Evolutionary conservation across 2,113 vertebrate genomes (phyloP).

Genomic region (Brienomyrus longianalis): DNA sequence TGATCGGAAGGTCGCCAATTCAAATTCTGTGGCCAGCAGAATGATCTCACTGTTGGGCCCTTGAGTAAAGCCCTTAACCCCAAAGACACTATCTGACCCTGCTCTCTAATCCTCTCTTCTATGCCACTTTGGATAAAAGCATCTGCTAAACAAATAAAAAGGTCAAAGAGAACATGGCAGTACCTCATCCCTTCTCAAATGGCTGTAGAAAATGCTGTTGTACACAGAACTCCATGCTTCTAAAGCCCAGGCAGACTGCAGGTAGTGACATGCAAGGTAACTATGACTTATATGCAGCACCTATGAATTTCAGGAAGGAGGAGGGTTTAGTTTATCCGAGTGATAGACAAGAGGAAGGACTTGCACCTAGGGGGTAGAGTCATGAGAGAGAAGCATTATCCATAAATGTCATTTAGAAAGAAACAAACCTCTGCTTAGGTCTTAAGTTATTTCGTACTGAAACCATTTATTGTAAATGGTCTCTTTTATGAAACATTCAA

Average conservation of each 20-base stretch:
- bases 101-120: neutral
- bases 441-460: neutral
- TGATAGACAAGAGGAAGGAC: conserved; percentile 3
- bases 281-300: conserved; percentile 22
- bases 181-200: neutral
- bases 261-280: conserved; percentile 22
- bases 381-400: neutral
- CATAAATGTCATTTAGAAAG: conserved; percentile 26
- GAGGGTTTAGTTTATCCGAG: neutral
- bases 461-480: neutral
- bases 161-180: neutral
- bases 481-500: neutral
- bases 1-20: neutral
- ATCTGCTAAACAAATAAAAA: neutral
- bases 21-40: neutral
- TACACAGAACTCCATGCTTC: neutral
- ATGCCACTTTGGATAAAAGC: neutral
- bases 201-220: neutral
- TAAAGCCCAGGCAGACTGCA: neutral
- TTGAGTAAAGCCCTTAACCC: neutral
- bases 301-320: neutral
- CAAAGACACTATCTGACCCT: neutral
- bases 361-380: neutral
- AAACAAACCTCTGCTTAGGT: conserved; percentile 4
- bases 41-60: neutral